Base-by-base conservation (phyloP, 2,888 invertebrate genomes). In the Pinctada fucata region DNA sequence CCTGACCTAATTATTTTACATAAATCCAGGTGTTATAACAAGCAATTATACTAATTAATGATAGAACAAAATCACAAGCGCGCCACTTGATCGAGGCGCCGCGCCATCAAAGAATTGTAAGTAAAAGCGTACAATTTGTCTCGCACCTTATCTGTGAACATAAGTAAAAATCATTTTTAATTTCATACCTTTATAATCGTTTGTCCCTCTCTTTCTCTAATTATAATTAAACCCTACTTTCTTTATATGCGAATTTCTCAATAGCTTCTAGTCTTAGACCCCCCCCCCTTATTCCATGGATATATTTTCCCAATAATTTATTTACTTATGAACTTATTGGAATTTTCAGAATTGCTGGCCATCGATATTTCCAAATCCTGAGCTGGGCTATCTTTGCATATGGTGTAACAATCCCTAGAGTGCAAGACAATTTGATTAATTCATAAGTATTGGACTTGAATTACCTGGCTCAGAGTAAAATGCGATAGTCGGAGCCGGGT, bases 51-150 rank as follows among this genome's bases (percentile, higher is more conserved):
- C 13, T 58, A 58, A 58, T 58, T 58, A 58, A 13, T 58, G 58
- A 58, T 10, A 58, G 58, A 58, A 58, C 31, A 31, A 58, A 6
- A 58, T 58, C 13, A 58, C 13, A 58, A 58, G 6, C 13, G 31
- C 13, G 6, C 58, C 58, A 58, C 13, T 58, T 58, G 58, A 58
- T 13, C 58, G 13, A 58, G 58, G 68, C 31, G 8, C 68, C 47
- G 31, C 47, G 16, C 47, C 47, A 68, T 68, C 68, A 68, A 68
- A 68, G 31, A 68, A 47, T 47, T 31, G 16, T 16, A 31, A 68
- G 45, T 47, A 10, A 31, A 13, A 16, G 68, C 68, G 68, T 68
- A 68, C 2, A 68, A 68, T 68, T 68, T 68, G 68, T 68, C 68
- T 68, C 68, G 47, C 68, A 68, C 68, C 68, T 68, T 68, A 5